A percentile compares a stretch with the other conserved stretches of the same genome.
These are phyloP conservation scores for Diorhabda carinulata DNA, from an alignment of 1,140 invertebrate species.

Conservation along the genomic window DNA sequence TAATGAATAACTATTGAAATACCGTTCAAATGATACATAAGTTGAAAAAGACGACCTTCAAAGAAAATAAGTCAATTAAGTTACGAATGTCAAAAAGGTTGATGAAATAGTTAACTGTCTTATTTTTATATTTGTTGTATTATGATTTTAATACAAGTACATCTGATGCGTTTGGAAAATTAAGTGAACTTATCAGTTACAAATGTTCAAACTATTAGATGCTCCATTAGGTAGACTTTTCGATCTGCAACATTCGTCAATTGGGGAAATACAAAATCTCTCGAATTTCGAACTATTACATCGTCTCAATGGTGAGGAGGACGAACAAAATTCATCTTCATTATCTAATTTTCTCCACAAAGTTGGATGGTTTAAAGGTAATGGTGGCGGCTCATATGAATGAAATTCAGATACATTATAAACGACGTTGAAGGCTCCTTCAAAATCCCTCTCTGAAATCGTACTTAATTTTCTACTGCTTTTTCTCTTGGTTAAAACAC, in stretches of 20 bases:
- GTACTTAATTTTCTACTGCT: slow-evolving; percentile 2
- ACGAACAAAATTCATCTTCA: not conserved
- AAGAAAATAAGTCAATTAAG: too few relatives aligned
- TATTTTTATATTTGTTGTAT: too few relatives aligned
- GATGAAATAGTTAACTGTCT: too few relatives aligned
- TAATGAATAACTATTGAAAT: too few relatives aligned
- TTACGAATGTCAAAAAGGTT: too few relatives aligned
- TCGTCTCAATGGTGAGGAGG: not conserved
- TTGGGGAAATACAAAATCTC: not conserved
- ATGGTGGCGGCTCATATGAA: not conserved
- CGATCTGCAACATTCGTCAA: not conserved
- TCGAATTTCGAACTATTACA: not conserved
- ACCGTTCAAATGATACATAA: too few relatives aligned
- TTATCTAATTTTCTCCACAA: not conserved
- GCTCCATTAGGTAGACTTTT: not conserved
- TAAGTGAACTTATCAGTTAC: too few relatives aligned
- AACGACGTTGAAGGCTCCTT: not conserved
- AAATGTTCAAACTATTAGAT: too few relatives aligned
- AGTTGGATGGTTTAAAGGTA: not conserved
- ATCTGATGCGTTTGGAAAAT: too few relatives aligned
- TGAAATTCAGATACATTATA: not conserved
- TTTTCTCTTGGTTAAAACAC: not conserved
- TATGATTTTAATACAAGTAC: too few relatives aligned
- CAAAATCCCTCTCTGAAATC: not conserved
- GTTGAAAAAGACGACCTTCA: too few relatives aligned